These are phyloP conservation scores for Kryphioiulus occultus DNA, from an alignment of 2,888 invertebrate genomes.

Conservation along the genomic window DNA sequence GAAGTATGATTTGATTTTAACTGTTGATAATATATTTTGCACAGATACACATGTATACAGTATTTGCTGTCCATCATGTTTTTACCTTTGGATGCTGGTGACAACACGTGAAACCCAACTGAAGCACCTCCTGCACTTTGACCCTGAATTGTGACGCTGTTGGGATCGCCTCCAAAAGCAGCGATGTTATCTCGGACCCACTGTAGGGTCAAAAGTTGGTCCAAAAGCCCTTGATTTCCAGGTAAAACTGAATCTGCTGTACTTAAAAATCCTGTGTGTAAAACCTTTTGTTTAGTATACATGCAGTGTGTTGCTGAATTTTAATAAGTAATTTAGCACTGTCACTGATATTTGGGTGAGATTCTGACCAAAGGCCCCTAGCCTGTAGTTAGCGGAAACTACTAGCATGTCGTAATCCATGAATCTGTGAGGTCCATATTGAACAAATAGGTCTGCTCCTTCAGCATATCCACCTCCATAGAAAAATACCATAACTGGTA, in stretches of 20 bases:
- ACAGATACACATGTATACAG: not conserved
- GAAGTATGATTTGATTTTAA: slow-evolving; percentile 42
- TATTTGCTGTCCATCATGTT: too few species aligned
- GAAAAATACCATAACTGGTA: slow-evolving; percentile 55
- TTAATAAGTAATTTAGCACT: not conserved
- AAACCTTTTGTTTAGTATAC: too few species aligned
- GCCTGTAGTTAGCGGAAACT: slow-evolving; percentile 67
- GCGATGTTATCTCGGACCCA: slow-evolving; percentile 33
- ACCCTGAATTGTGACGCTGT: not conserved
- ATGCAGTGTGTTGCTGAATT: not conserved
- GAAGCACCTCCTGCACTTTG: slow-evolving; percentile 33
- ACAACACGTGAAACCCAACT: not conserved
- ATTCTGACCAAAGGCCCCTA: slow-evolving; percentile 65
- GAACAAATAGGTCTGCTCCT: slow-evolving; percentile 52
- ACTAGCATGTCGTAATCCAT: slow-evolving; percentile 58
- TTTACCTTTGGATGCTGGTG: not conserved
- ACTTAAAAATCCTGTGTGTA: slow-evolving; percentile 13
- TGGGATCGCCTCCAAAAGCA: slow-evolving; percentile 7
- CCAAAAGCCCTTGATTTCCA: slow-evolving; percentile 8
- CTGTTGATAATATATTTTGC: not conserved
- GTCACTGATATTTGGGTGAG: not conserved
- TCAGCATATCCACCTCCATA: slow-evolving; percentile 55
- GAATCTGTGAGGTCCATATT: slow-evolving; percentile 58
- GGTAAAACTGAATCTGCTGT: not conserved
- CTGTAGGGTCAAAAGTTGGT: not conserved